Base-by-base conservation (phyloP, 2,797 vertebrate genomes). In the Enteromius anoplus region DNA sequence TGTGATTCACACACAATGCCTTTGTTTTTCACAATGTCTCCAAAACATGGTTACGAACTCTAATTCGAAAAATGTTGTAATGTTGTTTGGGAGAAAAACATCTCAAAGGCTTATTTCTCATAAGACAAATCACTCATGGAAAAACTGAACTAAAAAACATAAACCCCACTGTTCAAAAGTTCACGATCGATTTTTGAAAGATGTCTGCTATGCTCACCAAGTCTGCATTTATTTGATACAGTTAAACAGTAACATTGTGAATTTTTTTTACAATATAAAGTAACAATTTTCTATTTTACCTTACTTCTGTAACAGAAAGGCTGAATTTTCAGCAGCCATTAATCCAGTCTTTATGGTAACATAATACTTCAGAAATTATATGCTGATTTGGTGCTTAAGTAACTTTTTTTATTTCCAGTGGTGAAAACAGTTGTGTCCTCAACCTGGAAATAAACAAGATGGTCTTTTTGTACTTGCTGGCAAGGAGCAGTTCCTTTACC, bases 1-100 rank as follows among this genome's bases (percentile, higher is more conserved):
- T 26, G 53, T 40, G 5, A 49, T 75, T 11, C 60, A 66, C 42
- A 73, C 51, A 75, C 66, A 55, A 55, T 26, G 66, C 5, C 72
- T 65, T 69, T 84, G 47, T 76, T 53, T 84, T 80, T 75, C 62
- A 47, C 17, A 49, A 11, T 15, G 62, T 73, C 26, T 62, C 55
- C 32, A n/a, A 40, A 78, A 70, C 64, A 29, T 9, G 26, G 12
- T 26, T 58, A 34, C n/a, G 5, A 62, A 60, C 79, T n/a, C 34
- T 9, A 62, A 15, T 29, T 15, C 0, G 5, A 29, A 77, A 79
- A 85, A 72, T 15, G 1, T 26, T 17, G 5, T 15, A 77, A 66
- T 64, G 73, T n/a, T 23, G n/a, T 11, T 65, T 53, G 45, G 60
- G 40, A 60, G 60, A 76, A 51, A 60, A 12, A 37, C 10, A 64